A percentile compares a stretch with the other conserved stretches of the same genome.
These are phyloP conservation scores for Uropsilus gracilis DNA, from an alignment of 2,113 vertebrate species.

Conservation along the genomic window DNA sequence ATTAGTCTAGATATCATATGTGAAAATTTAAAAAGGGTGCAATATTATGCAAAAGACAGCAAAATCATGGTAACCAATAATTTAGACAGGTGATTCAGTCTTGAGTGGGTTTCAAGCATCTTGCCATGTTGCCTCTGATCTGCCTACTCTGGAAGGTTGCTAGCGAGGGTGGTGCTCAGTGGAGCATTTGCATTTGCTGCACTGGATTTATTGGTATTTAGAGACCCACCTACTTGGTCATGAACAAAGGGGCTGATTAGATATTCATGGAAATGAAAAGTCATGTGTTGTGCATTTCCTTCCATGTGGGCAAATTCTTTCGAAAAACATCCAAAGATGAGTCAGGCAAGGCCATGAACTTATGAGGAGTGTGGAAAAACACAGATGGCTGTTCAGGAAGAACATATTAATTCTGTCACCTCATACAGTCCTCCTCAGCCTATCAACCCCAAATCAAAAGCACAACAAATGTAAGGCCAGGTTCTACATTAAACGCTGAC, in stretches of 20 bases:
- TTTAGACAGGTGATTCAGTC: neutral
- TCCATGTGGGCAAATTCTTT: constrained; percentile 29
- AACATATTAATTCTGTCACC: neutral
- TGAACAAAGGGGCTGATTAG: constrained; percentile 49
- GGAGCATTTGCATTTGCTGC: neutral
- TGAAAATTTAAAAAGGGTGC: neutral
- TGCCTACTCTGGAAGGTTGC: neutral
- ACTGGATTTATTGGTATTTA: neutral
- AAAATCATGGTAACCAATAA: neutral
- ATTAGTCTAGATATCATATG: neutral
- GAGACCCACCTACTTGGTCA: neutral
- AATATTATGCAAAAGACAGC: neutral
- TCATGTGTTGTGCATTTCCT: neutral
- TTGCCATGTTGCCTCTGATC: neutral
- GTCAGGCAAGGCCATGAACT: neutral
- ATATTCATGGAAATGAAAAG: constrained; percentile 49
- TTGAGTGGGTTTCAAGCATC: neutral
- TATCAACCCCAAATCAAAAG: neutral
- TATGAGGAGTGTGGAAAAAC: constrained; percentile 19
- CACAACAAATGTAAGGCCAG: neutral
- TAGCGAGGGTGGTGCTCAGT: neutral
- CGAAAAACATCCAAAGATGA: neutral
- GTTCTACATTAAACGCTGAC: neutral
- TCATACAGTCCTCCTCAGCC: neutral
- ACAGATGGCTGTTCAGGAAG: neutral